These are phyloP conservation scores for Misgurnus mizolepis DNA, from an alignment of 2,113 vertebrate species.

Conservation along the genomic window DNA sequence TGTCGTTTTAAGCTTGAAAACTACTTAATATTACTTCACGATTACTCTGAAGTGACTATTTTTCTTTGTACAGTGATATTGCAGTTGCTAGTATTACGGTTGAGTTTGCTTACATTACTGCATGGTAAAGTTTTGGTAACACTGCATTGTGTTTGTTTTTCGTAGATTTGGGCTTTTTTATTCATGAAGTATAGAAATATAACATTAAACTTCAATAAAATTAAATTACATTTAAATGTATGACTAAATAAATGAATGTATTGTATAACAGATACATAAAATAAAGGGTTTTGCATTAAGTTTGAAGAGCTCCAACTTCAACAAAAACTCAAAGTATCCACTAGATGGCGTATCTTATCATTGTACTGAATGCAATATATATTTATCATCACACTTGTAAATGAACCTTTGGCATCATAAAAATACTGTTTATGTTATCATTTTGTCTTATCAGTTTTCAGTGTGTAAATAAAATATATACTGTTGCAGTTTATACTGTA, in stretches of 20 bases:
- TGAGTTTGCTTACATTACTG: neutral
- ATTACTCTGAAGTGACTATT: constrained; percentile 2
- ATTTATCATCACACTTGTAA: neutral
- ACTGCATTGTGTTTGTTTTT: neutral
- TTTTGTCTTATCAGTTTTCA: neutral
- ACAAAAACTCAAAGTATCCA: neutral
- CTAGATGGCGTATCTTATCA: constrained; percentile 11
- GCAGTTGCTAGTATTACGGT: neutral
- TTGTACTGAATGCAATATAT: neutral
- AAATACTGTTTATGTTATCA: neutral
- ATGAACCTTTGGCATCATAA: neutral
- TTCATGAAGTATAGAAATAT: neutral
- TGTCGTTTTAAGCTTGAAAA: neutral
- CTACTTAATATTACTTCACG: neutral
- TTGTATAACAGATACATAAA: no score
- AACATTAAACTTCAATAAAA: constrained; percentile 10
- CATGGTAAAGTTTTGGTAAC: constrained; percentile 3
- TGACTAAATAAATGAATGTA: neutral
- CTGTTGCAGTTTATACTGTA: neutral
- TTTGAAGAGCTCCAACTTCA: neutral
- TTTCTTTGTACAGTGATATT: neutral
- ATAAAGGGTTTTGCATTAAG: no score
- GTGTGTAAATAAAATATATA: neutral
- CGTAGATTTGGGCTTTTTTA: neutral
- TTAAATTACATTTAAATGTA: no score